A percentile compares a stretch with the other conserved stretches of the same genome.
Conservation (phyloP, 2,888 invertebrate species). For the Brachylomia viminalis region DNA sequence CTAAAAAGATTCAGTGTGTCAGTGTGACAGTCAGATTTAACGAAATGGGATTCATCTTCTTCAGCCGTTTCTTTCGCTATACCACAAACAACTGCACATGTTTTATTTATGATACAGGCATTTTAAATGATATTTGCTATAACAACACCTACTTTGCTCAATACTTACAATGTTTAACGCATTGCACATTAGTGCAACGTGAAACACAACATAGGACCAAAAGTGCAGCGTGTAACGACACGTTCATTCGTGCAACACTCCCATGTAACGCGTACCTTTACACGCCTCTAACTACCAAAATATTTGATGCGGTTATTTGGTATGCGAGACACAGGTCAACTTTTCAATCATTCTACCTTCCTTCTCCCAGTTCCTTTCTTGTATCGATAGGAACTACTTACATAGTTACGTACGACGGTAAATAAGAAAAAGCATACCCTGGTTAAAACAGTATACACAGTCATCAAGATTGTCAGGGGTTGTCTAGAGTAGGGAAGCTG, state of each 20-base stretch:
- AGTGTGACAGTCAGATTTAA: slow-evolving; percentile 34
- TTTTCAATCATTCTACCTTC: not conserved
- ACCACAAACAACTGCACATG: slow-evolving; percentile 8
- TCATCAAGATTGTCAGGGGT: not conserved
- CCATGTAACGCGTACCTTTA: not conserved
- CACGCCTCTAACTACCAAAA: not conserved
- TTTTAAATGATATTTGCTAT: not conserved
- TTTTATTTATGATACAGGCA: not conserved
- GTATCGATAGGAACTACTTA: not conserved
- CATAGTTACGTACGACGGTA: not conserved
- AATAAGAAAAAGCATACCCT: not conserved
- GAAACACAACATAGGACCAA: not conserved
- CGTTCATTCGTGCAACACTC: too few relatives aligned
- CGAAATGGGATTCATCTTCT: slow-evolving; percentile 21
- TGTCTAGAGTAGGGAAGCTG: not conserved
- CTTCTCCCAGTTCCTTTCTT: not conserved
- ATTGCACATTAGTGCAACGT: not conserved
- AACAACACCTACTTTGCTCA: not conserved
- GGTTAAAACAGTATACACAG: not conserved
- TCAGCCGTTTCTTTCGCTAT: not conserved
- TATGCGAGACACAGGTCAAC: not conserved
- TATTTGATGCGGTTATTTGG: too few relatives aligned
- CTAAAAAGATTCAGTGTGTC: too few relatives aligned
- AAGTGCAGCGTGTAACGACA: not conserved
- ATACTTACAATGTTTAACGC: not conserved